Percentiles rank a stretch among this genome's conserved stretches.
phyloP scores from a whole-genome alignment of 2,113 vertebrate genomes.

The Willisornis vidua region DNA sequence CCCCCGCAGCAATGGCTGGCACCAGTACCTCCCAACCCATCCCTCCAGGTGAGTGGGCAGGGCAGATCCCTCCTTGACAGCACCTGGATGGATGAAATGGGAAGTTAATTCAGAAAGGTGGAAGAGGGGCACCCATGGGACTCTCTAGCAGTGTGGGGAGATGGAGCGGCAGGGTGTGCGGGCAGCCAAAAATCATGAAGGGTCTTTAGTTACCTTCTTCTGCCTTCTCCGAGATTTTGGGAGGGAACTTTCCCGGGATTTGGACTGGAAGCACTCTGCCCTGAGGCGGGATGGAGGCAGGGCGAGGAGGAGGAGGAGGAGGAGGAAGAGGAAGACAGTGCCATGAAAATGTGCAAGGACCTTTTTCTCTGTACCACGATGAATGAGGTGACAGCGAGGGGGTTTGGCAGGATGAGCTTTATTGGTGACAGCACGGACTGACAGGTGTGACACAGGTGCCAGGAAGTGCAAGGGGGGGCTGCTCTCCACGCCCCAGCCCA shows the following conservation, averaged over 20 bases:
- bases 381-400: neutral
- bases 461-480: too few species aligned
- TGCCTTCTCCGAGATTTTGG: neutral
- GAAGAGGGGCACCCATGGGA: fast-evolving
- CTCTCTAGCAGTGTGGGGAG: fast-evolving
- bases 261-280: neutral
- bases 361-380: fast-evolving
- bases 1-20: fast-evolving
- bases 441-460: neutral
- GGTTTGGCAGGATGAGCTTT: neutral
- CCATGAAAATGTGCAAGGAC: neutral
- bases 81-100: fast-evolving
- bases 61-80: neutral
- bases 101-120: fast-evolving
- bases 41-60: neutral
- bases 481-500: fast-evolving
- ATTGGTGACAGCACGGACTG: neutral
- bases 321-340: neutral
- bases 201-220: neutral
- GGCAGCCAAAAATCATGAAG: fast-evolving
- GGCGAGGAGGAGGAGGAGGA: neutral
- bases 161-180: fast-evolving
- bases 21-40: fast-evolving
- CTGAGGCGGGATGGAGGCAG: neutral
- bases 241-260: neutral